Evolutionary conservation across 2,888 invertebrate species (phyloP), one percentile per base, ranked within the genome.

Genomic region (Eretmocerus hayati): DNA sequence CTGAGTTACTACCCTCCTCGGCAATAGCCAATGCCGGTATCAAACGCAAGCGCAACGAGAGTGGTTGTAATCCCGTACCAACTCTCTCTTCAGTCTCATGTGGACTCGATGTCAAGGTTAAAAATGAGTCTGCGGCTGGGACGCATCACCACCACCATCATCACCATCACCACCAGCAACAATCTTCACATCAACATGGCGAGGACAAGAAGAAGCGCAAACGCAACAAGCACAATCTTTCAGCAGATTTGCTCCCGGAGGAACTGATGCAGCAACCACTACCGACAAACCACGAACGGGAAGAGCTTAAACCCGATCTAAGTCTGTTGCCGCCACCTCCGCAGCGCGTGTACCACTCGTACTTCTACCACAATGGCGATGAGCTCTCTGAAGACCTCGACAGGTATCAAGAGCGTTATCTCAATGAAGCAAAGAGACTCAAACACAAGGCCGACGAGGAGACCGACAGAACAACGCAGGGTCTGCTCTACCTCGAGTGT

Each of bases 401-500:
- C 21, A 38, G 21, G 20, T 18, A 31, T 67, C 75, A 77, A 57
- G 72, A 77, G 61, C 81, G 83, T 73, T 90, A 90, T 79, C 78
- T 93, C 71, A 80, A 78, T 54, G 86, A 86, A 75, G 94, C 94
- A 44, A 89, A 87, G 65, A 80, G 85, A 56, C 78, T 92, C 50
- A 91, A 93, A 62, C 86, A 87, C 62, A 81, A 84, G 47, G 94
- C 94, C 0, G 93, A 93, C 62, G 78, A 79, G 53, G 90, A 92
- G 67, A 80, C 80, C 49, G 90, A 92, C 67, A 80, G 85, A 5
- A 81, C 90, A 45, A 81, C 87, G 38, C 90, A 92, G 66, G 88
- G 89, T 49, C 87, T 91, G 80, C 79, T 89, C 58, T 95, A 94
- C 76, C 78, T 93, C 59, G 92, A 94, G 74, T 92, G 94, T 32